Percentiles rank a stretch among this genome's conserved stretches.
These are phyloP conservation scores for Puntigrus tetrazona DNA, from an alignment of 2,113 vertebrate species.

Conservation along the genomic window DNA sequence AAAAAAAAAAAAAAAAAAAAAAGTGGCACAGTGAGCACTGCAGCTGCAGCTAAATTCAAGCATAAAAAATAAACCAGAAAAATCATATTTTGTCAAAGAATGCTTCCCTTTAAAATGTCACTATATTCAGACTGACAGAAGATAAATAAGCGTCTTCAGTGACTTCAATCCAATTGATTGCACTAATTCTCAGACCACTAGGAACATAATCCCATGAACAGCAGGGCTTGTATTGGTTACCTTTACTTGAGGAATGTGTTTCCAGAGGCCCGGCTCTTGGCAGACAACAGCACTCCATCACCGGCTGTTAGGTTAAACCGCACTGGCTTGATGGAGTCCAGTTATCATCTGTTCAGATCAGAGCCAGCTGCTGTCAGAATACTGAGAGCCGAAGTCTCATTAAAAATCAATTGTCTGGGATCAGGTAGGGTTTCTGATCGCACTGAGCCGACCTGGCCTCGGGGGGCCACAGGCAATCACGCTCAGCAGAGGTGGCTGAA, in stretches of 20 bases:
- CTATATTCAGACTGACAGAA: background rate
- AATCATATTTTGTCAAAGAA: background rate
- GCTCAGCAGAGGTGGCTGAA: background rate
- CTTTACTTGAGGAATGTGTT: background rate
- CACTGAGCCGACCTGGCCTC: constrained; percentile 10
- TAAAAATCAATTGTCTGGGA: constrained; percentile 52
- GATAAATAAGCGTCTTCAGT: constrained; percentile 4
- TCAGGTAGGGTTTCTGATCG: background rate
- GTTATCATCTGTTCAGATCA: constrained; percentile 33
- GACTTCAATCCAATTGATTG: background rate
- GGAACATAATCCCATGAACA: background rate
- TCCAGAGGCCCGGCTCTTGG: constrained; percentile 5
- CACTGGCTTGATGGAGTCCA: constrained; percentile 1
- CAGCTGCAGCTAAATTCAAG: background rate
- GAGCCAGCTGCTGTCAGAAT: constrained; percentile 5
- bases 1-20: background rate
- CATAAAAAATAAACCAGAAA: background rate
- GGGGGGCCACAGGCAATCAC: constrained; percentile 33
- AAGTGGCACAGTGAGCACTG: background rate
- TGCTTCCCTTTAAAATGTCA: background rate
- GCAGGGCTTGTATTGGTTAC: background rate
- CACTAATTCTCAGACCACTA: background rate
- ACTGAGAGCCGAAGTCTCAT: constrained; percentile 30
- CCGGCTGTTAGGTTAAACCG: constrained; percentile 9
- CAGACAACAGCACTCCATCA: background rate